Base-by-base conservation (phyloP, 2,888 invertebrate genomes). In the Drosophila multiciliata region DNA sequence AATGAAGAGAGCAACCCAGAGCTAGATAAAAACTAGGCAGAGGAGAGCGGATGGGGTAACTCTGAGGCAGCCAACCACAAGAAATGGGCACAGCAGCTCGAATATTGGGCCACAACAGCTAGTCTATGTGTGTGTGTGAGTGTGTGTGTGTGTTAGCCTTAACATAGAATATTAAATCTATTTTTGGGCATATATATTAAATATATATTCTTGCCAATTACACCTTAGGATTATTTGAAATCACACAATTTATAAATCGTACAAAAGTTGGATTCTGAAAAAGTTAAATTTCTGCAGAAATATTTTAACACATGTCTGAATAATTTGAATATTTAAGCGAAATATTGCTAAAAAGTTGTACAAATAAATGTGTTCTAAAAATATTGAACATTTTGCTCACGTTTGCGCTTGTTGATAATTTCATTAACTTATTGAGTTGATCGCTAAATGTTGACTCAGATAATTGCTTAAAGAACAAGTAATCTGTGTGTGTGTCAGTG, bases 11-110 rank as follows among this genome's bases (percentile, higher is more conserved):
- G 57, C 29, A 32, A 66, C 7, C 45, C 15, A 40, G 49, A 49
- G 29, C 45, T 23, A 61, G n/a, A 15, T 17, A 61, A 23, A 50
- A 35, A 52, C n/a, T 58, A 17, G 62, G 36, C 49, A 40, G 36
- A 38, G 53, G 53, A 23, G 26, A 33, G 15, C 23, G 45, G 8
- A 53, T 58, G 15, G 3, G 15, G 23, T 15, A 15, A 40, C 32
- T 26, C 61, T 55, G 8, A 52, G 61, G 66, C 87, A 79, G 70
- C 70, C 79, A 83, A 87, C 58, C 87, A 76, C 82, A 73, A 78
- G 74, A 83, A 84, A 83, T 73, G 70, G 80, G 70, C 82, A 79
- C 75, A 76, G 76, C 78, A 75, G 76, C 72, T 61, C 55, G 70
- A 73, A 74, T 71, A 76, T 85, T 74, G 74, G 80, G 65, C 70